Evolutionary conservation across 2,888 invertebrate genomes (phyloP), one percentile per base, ranked within the genome.

Genomic region (Leptothorax acervorum): DNA sequence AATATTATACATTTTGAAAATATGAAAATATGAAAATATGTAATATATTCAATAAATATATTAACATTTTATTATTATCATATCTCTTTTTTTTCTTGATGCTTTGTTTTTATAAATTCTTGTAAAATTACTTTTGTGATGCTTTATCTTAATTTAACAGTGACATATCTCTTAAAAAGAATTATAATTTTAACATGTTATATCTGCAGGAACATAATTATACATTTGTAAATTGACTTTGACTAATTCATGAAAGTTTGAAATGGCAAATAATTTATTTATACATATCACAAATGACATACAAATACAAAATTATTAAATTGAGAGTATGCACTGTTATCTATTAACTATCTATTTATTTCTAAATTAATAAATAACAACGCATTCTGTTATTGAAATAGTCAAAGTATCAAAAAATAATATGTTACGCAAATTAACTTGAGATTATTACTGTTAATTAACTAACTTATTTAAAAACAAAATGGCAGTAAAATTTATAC

Each of bases 261-360:
- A 23, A 35, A 78, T 42, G 28, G 28, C n/a, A 65, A 28, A 31
- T 45, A 78, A 18, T 45, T 78, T 78, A 55, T 68, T 55, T 45
- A 18, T 6, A 18, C 35, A 39, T 18, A 23, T 48, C 0, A 18
- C 57, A 53, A 23, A 71, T 4, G 12, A 35, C 11, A 23, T 60
- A 23, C 31, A 57, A 70, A 79, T 57, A 18, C 15, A 42, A 42
- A 23, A 45, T 79, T 39, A 76, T 68, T 48, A 57, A 71, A 71
- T 23, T 55, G 31, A 42, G 28, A 55, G 11, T n/a, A 42, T 8
- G 51, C 51, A 9, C 12, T 42, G n/a, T n/a, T 12, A 79, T n/a
- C 11, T 35, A 60, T 79, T 15, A 45, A 35, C 31, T 57, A 45
- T 70, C 15, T 35, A 78, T 68, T 78, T 71, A 79, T 57, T 57